These are phyloP conservation scores for Drosophila pandora DNA, from an alignment of 1,140 invertebrate species.

Conservation along the genomic window DNA sequence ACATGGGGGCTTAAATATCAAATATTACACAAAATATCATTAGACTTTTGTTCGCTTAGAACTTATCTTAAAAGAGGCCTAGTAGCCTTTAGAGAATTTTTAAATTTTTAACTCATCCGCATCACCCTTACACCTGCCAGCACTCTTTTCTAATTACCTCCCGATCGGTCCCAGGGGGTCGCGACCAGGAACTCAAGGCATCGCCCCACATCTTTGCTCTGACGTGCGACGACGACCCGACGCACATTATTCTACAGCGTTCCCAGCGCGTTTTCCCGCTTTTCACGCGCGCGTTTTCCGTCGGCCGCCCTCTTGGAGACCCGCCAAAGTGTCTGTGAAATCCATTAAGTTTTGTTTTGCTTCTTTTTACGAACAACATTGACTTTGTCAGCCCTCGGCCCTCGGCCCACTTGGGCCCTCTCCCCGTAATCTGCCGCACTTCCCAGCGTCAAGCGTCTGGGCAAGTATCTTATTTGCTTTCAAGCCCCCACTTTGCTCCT, in stretches of 20 bases:
- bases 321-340: constrained; percentile 71
- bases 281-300: constrained; percentile 55
- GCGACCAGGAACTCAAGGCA: constrained; percentile 15
- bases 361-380: constrained; percentile 57
- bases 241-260: constrained; percentile 73
- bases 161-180: constrained; percentile 9
- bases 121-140: neutral
- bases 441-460: constrained; percentile 42
- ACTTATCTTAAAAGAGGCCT: no score
- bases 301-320: constrained; percentile 62
- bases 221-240: constrained; percentile 45
- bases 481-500: constrained; percentile 28
- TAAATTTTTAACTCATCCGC: neutral
- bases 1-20: no score
- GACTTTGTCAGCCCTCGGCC: constrained; percentile 46
- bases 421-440: constrained; percentile 13
- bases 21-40: no score
- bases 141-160: neutral
- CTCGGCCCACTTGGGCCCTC: neutral
- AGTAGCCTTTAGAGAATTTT: no score
- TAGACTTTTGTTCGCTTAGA: neutral
- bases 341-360: constrained; percentile 75
- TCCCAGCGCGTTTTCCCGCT: constrained; percentile 51
- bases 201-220: constrained; percentile 41
- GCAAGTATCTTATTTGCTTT: constrained; percentile 41